phyloP scores from a whole-genome alignment of 1,140 invertebrate genomes.

The Agrilus planipennis region DNA sequence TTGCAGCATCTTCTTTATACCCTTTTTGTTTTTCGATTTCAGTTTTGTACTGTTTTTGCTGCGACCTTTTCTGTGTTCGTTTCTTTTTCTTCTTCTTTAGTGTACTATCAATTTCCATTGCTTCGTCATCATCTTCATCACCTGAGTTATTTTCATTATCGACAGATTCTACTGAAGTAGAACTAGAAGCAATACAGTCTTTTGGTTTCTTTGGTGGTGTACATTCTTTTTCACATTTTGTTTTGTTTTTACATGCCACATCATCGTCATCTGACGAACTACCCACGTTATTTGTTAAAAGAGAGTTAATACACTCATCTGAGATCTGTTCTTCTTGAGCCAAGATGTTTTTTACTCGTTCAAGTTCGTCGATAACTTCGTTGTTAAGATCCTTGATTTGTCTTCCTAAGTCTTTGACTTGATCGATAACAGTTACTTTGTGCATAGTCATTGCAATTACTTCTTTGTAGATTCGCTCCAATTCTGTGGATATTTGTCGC shows the following conservation, averaged over 20 bases:
- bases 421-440: slow-evolving; percentile 13
- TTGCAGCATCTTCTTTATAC: slow-evolving; percentile 39
- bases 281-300: too few species aligned
- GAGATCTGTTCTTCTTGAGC: slow-evolving; percentile 17
- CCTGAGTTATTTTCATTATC: too few species aligned
- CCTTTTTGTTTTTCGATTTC: slow-evolving; percentile 34
- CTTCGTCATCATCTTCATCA: slow-evolving; percentile 1
- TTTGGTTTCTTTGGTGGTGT: too few species aligned
- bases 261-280: too few species aligned
- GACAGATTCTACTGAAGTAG: too few species aligned
- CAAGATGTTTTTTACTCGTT: slow-evolving; percentile 6
- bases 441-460: slow-evolving; percentile 12
- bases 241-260: too few species aligned
- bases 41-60: slow-evolving; percentile 31
- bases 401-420: slow-evolving; percentile 13
- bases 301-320: too few species aligned
- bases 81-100: slow-evolving; percentile 20
- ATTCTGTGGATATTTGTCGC: slow-evolving; percentile 12
- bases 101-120: slow-evolving; percentile 8
- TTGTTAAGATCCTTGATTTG: slow-evolving; percentile 14
- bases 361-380: slow-evolving; percentile 11
- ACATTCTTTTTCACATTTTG: too few species aligned
- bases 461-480: slow-evolving; percentile 12
- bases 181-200: too few species aligned
- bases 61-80: slow-evolving; percentile 26